Evolutionary conservation across 2,888 invertebrate genomes (phyloP), one percentile per base, ranked within the genome.

Genomic region (Drosophila setosimentum): DNA sequence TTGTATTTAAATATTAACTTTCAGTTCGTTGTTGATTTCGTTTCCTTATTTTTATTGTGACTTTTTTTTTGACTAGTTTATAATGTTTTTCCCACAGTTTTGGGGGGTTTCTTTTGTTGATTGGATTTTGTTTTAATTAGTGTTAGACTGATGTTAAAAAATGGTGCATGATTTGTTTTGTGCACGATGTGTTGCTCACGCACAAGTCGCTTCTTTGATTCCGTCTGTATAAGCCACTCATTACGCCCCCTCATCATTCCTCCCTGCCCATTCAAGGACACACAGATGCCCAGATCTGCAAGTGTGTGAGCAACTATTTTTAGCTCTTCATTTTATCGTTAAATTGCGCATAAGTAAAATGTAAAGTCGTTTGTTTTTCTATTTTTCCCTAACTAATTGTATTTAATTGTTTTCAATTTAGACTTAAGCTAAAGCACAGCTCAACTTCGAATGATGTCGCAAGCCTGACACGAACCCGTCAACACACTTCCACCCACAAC

Each of bases 371-470:
- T 53, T 37, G 45, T 16, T 6, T 21, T 13, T 24, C 2, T 7
- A 45, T 59, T 53, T 60, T 49, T 27, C 42, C 65, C 24, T 53
- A 64, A 71, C 82, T 87, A 86, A 89, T 89, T 89, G 82, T 76
- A 73, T 67, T 82, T 84, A 87, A 87, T 87, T 86, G 80, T 73
- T 84, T 73, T 73, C 73, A 84, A 86, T 89, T 86, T 68, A 84
- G 79, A 45, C 60, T 45, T 64, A 49, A 68, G 76, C 67, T 76
- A 73, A 80, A 60, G 76, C 70, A 62, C 54, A 70, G 78, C 68
- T 77, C 74, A 65, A 70, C 74, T 67, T 70, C 33, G 53, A 53
- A 68, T 64, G 48, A 29, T 66, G 42, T 37, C 35, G 48, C 50
- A 32, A 53, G 59, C 16, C 35, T 35, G 51, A 75, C 59, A 63